Evolutionary conservation across 2,888 invertebrate species (phyloP).

Genomic region (Barypeithes pellucidus): DNA sequence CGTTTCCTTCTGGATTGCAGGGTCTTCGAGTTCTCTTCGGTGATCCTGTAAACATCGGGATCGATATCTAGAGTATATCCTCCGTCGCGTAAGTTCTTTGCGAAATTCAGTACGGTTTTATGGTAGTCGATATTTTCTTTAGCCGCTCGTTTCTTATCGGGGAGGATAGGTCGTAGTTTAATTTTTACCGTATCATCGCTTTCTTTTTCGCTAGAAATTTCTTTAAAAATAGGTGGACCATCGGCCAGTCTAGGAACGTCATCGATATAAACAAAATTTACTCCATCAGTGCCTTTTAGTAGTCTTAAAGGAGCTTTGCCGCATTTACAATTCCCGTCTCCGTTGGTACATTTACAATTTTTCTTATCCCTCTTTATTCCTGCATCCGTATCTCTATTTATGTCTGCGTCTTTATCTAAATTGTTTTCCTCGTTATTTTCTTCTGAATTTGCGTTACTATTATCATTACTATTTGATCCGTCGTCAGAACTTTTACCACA

Average conservation of each 20-base stretch:
- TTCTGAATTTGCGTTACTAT: neutral
- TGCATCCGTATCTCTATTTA: neutral
- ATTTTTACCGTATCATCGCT: neutral
- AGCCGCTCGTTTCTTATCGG: neutral
- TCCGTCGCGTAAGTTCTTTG: conserved; percentile 43
- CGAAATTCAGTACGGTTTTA: neutral
- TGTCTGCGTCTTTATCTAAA: neutral
- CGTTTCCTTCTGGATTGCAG: conserved; percentile 56
- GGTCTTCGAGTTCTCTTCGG: conserved; percentile 25
- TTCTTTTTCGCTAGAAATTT: neutral
- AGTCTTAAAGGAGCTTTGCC: conserved; percentile 14
- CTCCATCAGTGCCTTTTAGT: conserved; percentile 9
- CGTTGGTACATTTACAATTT: conserved; percentile 52
- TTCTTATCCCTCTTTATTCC: conserved; percentile 27
- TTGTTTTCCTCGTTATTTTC: conserved; percentile 12
- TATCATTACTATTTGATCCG: neutral
- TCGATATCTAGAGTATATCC: conserved; percentile 58
- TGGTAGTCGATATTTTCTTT: conserved; percentile 36
- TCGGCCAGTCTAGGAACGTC: conserved; percentile 27
- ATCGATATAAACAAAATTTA: conserved; percentile 35
- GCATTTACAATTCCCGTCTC: conserved; percentile 56
- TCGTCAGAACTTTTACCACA: conserved; percentile 43
- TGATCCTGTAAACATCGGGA: conserved; percentile 56
- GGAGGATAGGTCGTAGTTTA: neutral
- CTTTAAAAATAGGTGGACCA: conserved; percentile 20